Conservation (phyloP, 2,888 invertebrate species). For the Tipula vernalis region DNA sequence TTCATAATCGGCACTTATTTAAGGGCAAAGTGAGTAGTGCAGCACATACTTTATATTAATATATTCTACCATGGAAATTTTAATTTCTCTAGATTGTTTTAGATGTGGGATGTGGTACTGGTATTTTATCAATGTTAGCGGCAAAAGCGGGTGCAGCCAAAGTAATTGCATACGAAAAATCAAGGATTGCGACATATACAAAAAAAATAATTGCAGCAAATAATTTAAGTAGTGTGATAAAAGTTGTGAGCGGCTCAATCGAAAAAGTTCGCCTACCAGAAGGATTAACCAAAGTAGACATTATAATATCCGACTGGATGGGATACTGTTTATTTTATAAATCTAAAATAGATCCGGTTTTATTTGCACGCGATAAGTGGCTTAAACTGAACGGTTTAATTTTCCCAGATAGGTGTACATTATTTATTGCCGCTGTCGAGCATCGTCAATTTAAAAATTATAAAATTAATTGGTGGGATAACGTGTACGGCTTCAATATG, state of each 20-base stretch:
- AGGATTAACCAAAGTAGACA: slow-evolving; percentile 85
- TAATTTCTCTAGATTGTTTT: slow-evolving; percentile 52
- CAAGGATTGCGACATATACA: slow-evolving; percentile 96
- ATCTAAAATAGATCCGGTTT: slow-evolving; percentile 97
- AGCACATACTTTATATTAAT: too few relatives aligned
- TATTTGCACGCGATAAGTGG: slow-evolving; percentile 97
- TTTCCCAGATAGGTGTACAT: slow-evolving; percentile 86
- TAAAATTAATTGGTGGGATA: slow-evolving; percentile 99
- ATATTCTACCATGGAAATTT: background rate
- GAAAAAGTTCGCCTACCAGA: slow-evolving; percentile 88
- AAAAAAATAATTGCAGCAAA: slow-evolving; percentile 86
- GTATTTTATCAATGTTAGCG: slow-evolving; percentile 98
- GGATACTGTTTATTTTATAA: slow-evolving; percentile 89
- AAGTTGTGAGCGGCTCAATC: slow-evolving; percentile 80
- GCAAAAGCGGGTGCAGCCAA: slow-evolving; percentile 94
- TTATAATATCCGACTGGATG: slow-evolving; percentile 74
- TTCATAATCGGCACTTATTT: slow-evolving; percentile 97
- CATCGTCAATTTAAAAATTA: slow-evolving; percentile 99
- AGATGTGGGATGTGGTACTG: slow-evolving; percentile 98
- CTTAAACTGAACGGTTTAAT: slow-evolving; percentile 68
- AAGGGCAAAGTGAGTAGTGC: slow-evolving; percentile 51
- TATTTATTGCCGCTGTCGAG: slow-evolving; percentile 88
- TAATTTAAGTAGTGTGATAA: slow-evolving; percentile 62
- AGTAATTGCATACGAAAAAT: slow-evolving; percentile 96
- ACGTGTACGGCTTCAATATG: slow-evolving; percentile 99